These are phyloP conservation scores for Poeciliopsis infans DNA, from an alignment of 2,797 vertebrate species.

Conservation along the genomic window DNA sequence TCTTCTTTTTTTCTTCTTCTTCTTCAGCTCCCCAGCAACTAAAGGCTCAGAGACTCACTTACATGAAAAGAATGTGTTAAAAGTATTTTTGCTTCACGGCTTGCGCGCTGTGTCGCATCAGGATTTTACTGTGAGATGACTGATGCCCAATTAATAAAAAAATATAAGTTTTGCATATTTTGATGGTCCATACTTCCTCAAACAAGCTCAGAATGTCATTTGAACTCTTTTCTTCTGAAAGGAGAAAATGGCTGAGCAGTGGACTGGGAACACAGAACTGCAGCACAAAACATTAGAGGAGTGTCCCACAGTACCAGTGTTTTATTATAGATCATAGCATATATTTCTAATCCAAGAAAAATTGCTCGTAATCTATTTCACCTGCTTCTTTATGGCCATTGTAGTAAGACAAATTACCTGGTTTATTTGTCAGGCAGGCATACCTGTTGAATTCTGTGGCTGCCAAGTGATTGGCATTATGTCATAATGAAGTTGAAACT, in stretches of 20 bases:
- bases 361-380: not conserved
- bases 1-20: constrained; percentile 45
- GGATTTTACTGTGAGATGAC: constrained; percentile 16
- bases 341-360: not conserved
- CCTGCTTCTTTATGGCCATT: not conserved
- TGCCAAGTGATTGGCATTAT: too few relatives aligned
- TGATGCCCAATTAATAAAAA: constrained; percentile 42
- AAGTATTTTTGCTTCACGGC: constrained; percentile 24
- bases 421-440: not conserved
- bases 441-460: not conserved
- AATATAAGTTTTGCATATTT: constrained; percentile 23
- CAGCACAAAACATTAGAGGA: not conserved
- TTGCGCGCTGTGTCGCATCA: constrained; percentile 9
- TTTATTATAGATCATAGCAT: not conserved
- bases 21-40: constrained; percentile 54
- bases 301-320: not conserved
- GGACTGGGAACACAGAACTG: not conserved
- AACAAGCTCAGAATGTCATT: constrained; percentile 9
- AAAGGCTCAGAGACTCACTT: constrained; percentile 53
- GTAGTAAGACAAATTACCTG: not conserved
- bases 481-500: not conserved
- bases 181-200: not conserved
- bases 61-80: constrained; percentile 47
- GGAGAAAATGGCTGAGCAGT: constrained; percentile 5
- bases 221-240: constrained; percentile 9